Evolutionary conservation across 2,113 vertebrate species (phyloP).

Genomic region (Xiphophorus couchianus): DNA sequence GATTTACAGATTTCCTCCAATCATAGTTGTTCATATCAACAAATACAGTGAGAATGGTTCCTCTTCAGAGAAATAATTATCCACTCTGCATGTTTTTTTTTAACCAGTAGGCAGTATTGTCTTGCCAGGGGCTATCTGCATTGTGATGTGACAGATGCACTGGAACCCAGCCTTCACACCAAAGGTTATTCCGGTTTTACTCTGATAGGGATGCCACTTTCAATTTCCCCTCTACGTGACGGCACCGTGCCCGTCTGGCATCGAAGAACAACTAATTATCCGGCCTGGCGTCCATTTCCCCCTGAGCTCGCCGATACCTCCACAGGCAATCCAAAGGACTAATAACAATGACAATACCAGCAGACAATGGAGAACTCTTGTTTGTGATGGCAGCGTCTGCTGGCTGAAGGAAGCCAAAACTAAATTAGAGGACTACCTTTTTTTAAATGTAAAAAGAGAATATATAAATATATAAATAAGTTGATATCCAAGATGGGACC

Average conservation of each 20-base stretch:
- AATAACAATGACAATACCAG: slow-evolving; percentile 75
- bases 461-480: slow-evolving; percentile 26
- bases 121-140: slow-evolving; percentile 51
- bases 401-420: slow-evolving; percentile 42
- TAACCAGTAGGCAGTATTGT: slow-evolving; percentile 30
- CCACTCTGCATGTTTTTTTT: slow-evolving; percentile 19
- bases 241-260: slow-evolving; percentile 74
- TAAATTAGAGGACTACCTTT: slow-evolving; percentile 31
- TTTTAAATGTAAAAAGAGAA: slow-evolving; percentile 32
- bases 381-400: slow-evolving; percentile 57
- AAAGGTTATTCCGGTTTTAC: slow-evolving; percentile 71
- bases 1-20: background rate
- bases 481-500: slow-evolving; percentile 13
- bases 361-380: slow-evolving; percentile 64
- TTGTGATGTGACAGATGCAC: slow-evolving; percentile 65
- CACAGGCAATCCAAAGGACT: slow-evolving; percentile 72
- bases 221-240: slow-evolving; percentile 72
- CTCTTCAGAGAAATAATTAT: slow-evolving; percentile 51
- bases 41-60: slow-evolving; percentile 31
- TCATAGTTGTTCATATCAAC: slow-evolving; percentile 34
- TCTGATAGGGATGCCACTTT: slow-evolving; percentile 73
- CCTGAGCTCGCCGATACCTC: slow-evolving; percentile 66
- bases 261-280: slow-evolving; percentile 77
- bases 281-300: slow-evolving; percentile 64
- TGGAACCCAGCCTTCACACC: slow-evolving; percentile 67